phyloP scores from a whole-genome alignment of 2,797 vertebrate species.

The Tapirus indicus region DNA sequence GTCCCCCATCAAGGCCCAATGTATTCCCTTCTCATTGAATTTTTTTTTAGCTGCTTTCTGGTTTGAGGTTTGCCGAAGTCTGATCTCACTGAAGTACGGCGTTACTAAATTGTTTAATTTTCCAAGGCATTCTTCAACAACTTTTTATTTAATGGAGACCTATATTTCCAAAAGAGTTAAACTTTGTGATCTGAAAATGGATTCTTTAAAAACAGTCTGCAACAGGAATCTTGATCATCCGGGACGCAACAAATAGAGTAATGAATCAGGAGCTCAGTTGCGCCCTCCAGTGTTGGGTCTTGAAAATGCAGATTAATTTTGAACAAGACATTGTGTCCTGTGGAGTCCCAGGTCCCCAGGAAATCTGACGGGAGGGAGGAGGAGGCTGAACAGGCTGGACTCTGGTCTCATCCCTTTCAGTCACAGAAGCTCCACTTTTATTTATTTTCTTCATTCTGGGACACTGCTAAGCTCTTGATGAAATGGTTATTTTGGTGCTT shows the following conservation, averaged over 20 bases:
- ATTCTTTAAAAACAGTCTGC: neutral
- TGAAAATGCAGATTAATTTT: constrained; percentile 49
- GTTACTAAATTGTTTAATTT: constrained; percentile 37
- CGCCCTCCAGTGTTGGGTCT: constrained; percentile 64
- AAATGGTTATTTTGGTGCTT: neutral
- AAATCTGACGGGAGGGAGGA: neutral
- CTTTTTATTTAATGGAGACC: neutral
- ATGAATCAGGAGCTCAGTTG: neutral
- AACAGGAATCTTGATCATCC: neutral
- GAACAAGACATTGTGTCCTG: neutral
- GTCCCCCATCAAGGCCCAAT: neutral
- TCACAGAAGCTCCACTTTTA: neutral
- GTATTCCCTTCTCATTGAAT: neutral
- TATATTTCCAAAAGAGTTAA: constrained; percentile 26
- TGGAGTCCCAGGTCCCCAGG: neutral
- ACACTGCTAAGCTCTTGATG: neutral
- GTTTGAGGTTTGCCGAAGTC: neutral
- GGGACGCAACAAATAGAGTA: neutral
- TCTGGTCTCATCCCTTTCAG: neutral
- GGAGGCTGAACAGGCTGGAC: neutral
- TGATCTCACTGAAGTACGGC: neutral
- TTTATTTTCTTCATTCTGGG: neutral
- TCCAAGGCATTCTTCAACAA: neutral
- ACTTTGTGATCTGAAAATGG: neutral
- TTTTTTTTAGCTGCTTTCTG: constrained; percentile 36